A percentile compares a stretch with the other conserved stretches of the same genome.
These are phyloP conservation scores for Illadopsis cleaveri DNA, from an alignment of 2,113 vertebrate genomes.

Conservation along the genomic window DNA sequence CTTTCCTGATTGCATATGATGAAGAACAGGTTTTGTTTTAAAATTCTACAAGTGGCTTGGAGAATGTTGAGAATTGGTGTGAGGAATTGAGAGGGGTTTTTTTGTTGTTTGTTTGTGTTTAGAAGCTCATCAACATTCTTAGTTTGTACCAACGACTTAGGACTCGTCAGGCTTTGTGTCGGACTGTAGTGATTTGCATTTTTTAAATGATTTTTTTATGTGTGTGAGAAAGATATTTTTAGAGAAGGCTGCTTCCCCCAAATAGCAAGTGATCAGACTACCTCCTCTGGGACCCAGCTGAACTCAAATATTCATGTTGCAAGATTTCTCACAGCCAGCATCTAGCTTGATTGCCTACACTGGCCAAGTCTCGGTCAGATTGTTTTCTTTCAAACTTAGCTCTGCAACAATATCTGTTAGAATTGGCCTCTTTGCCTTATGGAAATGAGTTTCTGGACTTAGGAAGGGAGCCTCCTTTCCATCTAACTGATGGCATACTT, in stretches of 20 bases:
- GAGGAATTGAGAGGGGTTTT: not conserved
- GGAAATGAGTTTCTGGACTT: not conserved
- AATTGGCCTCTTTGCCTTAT: not conserved
- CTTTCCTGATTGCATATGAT: not conserved
- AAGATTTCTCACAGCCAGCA: not conserved
- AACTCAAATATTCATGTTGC: not conserved
- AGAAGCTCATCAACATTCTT: not conserved
- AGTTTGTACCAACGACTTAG: not conserved
- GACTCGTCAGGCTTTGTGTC: not conserved
- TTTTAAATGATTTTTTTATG: not conserved
- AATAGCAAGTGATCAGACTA: not conserved
- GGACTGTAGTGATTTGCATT: not conserved
- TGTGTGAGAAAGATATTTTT: not conserved
- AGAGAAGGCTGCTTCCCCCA: not conserved
- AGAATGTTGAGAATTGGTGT: not conserved
- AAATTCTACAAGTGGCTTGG: not conserved
- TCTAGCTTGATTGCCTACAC: accelerated
- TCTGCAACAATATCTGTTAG: not conserved
- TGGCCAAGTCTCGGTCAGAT: not conserved
- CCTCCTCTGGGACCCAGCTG: not conserved
- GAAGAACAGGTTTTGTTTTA: not conserved
- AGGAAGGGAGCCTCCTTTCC: not conserved
- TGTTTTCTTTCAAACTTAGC: not conserved
- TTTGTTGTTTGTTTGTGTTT: not conserved
- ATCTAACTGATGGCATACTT: not conserved